These are phyloP conservation scores for Corythaeola cristata DNA, from an alignment of 2,113 vertebrate genomes.

Conservation along the genomic window DNA sequence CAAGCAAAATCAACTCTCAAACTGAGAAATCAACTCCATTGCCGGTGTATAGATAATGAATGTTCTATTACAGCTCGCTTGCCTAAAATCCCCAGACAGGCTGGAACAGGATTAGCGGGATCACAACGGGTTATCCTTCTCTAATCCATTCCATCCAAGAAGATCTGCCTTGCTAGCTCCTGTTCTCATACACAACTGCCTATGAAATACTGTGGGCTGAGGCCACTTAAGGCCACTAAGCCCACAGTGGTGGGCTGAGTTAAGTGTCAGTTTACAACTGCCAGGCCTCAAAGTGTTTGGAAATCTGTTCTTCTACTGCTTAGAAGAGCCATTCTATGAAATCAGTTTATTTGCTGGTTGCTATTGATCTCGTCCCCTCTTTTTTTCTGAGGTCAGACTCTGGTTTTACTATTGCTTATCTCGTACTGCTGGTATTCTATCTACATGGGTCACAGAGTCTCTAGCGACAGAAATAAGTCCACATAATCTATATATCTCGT, in stretches of 20 bases:
- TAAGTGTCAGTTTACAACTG: not conserved
- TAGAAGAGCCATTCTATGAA: not conserved
- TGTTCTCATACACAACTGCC: not conserved
- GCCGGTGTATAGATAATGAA: not conserved
- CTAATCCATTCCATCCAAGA: slow-evolving; percentile 49
- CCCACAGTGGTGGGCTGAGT: not conserved
- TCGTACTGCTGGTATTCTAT: not conserved
- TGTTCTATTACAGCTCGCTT: not conserved
- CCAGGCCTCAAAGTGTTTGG: not conserved
- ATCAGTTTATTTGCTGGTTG: not conserved
- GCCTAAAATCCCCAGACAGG: slow-evolving; percentile 17
- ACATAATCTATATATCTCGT: not conserved
- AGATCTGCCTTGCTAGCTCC: slow-evolving; percentile 21
- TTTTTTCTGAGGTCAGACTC: not conserved
- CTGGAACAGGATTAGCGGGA: slow-evolving; percentile 53
- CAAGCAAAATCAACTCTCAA: not conserved
- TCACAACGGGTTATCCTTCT: slow-evolving; percentile 48
- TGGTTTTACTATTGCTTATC: not conserved
- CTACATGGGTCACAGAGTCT: not conserved
- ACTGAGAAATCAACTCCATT: not conserved
- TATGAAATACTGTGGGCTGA: not conserved
- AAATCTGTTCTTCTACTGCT: not conserved
- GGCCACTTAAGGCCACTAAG: slow-evolving; percentile 11
- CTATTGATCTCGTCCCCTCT: not conserved
- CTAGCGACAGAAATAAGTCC: not conserved